A percentile compares a stretch with the other conserved stretches of the same genome.
Conservation (phyloP, 2,113 vertebrate genomes). For the Nothoprocta perdicaria region DNA sequence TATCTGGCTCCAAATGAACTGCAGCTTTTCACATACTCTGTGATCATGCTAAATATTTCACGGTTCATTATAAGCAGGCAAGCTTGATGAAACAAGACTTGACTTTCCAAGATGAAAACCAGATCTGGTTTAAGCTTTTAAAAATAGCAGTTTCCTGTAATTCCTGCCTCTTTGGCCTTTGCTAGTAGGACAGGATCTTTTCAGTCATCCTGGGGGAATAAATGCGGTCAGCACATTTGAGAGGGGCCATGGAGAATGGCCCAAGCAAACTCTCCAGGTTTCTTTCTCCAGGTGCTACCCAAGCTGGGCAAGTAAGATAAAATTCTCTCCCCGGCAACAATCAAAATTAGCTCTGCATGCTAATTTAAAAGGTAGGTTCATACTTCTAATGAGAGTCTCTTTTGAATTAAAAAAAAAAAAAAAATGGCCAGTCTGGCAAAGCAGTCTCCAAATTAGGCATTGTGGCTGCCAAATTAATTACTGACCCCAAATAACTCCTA, state of each 20-base stretch:
- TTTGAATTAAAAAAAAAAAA: neutral
- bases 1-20: neutral
- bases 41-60: rapidly evolving
- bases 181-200: neutral
- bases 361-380: neutral
- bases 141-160: neutral
- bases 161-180: neutral
- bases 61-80: neutral
- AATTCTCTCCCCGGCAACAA: neutral
- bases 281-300: rapidly evolving
- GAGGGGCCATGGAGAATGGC: neutral
- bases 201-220: neutral
- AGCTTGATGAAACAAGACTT: neutral
- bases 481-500: neutral
- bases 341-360: neutral
- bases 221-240: neutral
- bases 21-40: neutral
- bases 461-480: neutral
- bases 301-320: neutral
- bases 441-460: neutral
- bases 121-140: neutral
- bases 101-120: neutral
- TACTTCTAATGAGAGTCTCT: neutral
- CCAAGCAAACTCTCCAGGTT: neutral
- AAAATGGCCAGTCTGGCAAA: neutral